Evolutionary conservation across 23 tunicate genomes (phyloP).

Genomic region (Trididemnum miniatum): DNA sequence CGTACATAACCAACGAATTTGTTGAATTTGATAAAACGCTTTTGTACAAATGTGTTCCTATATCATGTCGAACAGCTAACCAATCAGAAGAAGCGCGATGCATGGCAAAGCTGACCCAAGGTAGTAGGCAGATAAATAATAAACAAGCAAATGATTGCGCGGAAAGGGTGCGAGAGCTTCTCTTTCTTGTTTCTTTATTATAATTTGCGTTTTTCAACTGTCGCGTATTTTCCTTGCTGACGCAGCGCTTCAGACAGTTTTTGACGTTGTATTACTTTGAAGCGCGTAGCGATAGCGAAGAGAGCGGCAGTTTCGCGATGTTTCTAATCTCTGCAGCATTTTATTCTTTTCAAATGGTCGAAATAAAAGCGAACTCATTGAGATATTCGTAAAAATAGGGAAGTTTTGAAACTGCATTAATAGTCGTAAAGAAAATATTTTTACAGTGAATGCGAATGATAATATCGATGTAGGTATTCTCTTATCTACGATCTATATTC

Average conservation of each 20-base stretch:
- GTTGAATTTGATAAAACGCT: conserved; percentile 79
- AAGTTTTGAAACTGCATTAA: no score
- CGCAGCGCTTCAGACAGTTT: conserved; percentile 36
- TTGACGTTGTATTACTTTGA: conserved; percentile 13
- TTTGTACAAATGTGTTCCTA: conserved; percentile 80
- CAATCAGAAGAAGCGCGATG: conserved; percentile 67
- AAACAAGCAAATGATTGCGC: conserved; percentile 62
- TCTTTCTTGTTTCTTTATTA: conserved; percentile 45
- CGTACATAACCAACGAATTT: conserved; percentile 27
- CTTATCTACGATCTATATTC: no score
- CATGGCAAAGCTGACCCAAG: conserved; percentile 66
- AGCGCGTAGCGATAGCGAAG: no score
- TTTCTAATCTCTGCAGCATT: no score
- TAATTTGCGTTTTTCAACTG: conserved; percentile 25
- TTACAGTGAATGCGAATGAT: no score
- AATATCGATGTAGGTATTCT: no score
- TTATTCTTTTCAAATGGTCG: no score
- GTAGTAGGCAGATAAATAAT: conserved; percentile 55
- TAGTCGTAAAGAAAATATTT: no score
- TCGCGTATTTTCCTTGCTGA: conserved; percentile 38
- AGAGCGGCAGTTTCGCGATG: no score
- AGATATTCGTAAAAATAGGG: no score
- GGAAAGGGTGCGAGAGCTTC: conserved; percentile 36
- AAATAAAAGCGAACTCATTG: no score
- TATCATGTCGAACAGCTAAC: conserved; percentile 63